These are phyloP conservation scores for Drosophila mercatorum DNA, from an alignment of 2,888 invertebrate species.

Conservation along the genomic window DNA sequence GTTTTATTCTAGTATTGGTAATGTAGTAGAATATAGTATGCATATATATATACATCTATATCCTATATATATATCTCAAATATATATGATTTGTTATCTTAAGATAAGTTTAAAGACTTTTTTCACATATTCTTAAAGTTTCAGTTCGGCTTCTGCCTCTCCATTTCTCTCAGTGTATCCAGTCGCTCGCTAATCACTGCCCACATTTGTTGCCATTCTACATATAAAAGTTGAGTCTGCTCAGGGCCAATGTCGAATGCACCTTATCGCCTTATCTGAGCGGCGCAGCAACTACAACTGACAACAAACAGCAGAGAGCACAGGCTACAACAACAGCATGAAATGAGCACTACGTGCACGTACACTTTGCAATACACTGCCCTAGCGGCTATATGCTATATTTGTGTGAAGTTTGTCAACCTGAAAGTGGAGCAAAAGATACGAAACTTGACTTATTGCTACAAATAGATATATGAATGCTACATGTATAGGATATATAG, in stretches of 20 bases:
- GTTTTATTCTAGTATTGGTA: neutral
- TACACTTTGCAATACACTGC: neutral
- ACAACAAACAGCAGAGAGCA: slow-evolving; percentile 1
- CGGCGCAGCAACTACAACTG: slow-evolving; percentile 27
- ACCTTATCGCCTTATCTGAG: slow-evolving; percentile 59
- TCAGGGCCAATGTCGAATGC: slow-evolving; percentile 59
- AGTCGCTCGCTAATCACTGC: slow-evolving; percentile 1
- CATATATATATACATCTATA: neutral
- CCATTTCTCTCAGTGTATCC: slow-evolving; percentile 4
- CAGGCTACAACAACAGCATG: neutral
- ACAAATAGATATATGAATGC: too few species aligned
- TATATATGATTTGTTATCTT: too few species aligned
- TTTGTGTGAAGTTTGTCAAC: neutral
- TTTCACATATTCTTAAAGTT: neutral
- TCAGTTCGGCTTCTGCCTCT: too few species aligned
- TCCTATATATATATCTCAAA: neutral
- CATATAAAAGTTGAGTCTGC: slow-evolving; percentile 6
- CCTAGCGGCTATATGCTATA: neutral
- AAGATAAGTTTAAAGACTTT: too few species aligned
- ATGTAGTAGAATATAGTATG: too few species aligned
- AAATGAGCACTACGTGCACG: neutral
- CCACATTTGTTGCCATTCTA: slow-evolving; percentile 1
- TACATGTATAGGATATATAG: too few species aligned
- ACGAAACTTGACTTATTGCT: too few species aligned
- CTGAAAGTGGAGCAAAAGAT: neutral